These are phyloP conservation scores for Steromphala cineraria DNA, from an alignment of 2,888 invertebrate genomes.

Conservation along the genomic window DNA sequence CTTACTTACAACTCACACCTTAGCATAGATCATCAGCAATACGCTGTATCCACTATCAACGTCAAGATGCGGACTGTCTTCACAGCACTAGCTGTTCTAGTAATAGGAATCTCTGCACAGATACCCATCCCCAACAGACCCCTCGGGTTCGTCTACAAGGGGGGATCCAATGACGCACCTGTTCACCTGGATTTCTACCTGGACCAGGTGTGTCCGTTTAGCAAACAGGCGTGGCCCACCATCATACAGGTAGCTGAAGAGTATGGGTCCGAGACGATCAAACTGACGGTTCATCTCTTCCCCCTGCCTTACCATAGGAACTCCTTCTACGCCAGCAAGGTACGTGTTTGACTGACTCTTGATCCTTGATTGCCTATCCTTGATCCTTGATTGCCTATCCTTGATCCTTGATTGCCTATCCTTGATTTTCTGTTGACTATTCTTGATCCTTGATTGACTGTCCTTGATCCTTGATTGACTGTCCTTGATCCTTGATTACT, in stretches of 20 bases:
- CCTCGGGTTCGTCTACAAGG: conserved; percentile 57
- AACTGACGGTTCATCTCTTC: conserved; percentile 58
- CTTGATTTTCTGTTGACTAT: too few species aligned
- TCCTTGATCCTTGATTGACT: too few species aligned
- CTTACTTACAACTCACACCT: too few species aligned
- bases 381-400: neutral
- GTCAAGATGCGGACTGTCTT: too few species aligned
- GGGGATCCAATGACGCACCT: conserved; percentile 44
- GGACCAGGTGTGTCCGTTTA: conserved; percentile 65
- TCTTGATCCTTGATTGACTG: too few species aligned
- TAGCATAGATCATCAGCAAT: too few species aligned
- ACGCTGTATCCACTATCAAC: too few species aligned
- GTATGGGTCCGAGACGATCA: conserved; percentile 53
- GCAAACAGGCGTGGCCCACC: conserved; percentile 49
- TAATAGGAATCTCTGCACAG: conserved; percentile 25
- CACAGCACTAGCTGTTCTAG: neutral
- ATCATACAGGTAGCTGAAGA: conserved; percentile 52
- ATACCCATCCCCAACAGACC: conserved; percentile 53
- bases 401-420: too few species aligned
- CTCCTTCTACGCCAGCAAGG: conserved; percentile 60
- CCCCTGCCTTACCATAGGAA: conserved; percentile 69
- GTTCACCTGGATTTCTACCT: conserved; percentile 62
- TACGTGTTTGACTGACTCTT: conserved; percentile 30
- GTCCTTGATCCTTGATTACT: too few species aligned
- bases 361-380: too few species aligned